Conservation (phyloP, 2,113 vertebrate genomes). For the Climacteris rufus region DNA sequence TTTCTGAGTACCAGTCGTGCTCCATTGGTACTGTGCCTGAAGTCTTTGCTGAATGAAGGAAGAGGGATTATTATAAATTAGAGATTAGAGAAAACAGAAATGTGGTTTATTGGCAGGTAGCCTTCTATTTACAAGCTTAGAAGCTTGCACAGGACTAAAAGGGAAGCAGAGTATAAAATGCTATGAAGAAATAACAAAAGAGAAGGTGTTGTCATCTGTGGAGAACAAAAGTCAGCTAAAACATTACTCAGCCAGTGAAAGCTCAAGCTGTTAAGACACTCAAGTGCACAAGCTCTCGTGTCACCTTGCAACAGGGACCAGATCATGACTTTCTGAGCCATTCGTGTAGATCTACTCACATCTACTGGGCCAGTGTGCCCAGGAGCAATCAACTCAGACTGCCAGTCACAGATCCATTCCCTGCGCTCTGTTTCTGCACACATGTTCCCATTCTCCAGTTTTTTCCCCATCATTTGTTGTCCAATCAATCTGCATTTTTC, state of each 20-base stretch:
- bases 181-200: background rate
- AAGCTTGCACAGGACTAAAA: background rate
- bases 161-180: background rate
- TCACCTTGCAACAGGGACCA: background rate
- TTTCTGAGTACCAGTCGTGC: background rate
- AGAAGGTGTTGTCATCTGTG: background rate
- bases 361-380: background rate
- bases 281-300: background rate
- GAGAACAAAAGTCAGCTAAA: background rate
- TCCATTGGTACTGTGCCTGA: background rate
- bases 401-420: accelerated
- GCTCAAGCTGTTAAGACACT: background rate
- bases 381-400: background rate
- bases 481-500: background rate
- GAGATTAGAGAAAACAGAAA: background rate
- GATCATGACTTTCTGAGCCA: background rate
- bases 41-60: background rate
- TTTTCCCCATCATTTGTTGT: background rate
- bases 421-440: background rate
- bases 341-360: background rate
- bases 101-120: background rate
- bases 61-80: background rate
- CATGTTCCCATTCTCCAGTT: accelerated
- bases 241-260: background rate
- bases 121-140: background rate